Evolutionary conservation across 1,140 invertebrate species (phyloP).

Genomic region (Nomia melanderi): DNA sequence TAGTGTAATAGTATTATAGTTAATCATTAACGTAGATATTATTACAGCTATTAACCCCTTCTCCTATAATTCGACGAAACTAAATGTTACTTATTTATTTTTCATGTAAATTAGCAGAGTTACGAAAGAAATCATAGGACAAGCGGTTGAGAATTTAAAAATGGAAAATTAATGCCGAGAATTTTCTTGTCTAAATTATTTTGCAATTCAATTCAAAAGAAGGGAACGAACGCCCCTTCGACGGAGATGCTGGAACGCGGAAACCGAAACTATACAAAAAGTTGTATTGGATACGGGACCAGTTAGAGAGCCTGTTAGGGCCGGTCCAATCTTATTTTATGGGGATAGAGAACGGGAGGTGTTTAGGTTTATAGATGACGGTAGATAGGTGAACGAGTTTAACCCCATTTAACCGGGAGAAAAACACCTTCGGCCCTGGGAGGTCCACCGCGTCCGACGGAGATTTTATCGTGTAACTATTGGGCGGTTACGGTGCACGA

Average conservation of each 20-base stretch:
- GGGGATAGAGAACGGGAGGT: constrained; percentile 30
- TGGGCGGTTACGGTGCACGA: constrained; percentile 54
- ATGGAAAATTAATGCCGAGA: no score
- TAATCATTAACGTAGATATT: no score
- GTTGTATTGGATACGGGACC: neutral
- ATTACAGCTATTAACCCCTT: no score
- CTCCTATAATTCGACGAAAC: no score
- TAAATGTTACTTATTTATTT: no score
- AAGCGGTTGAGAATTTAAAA: no score
- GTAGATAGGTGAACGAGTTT: constrained; percentile 41
- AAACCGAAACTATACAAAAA: neutral
- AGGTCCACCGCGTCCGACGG: constrained; percentile 39
- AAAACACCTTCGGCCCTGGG: constrained; percentile 49
- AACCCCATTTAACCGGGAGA: constrained; percentile 36
- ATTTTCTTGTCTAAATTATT: no score
- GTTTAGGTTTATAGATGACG: constrained; percentile 56
- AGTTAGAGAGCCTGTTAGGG: neutral
- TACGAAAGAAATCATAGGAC: no score
- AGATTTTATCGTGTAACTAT: constrained; percentile 62
- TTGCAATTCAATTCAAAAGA: no score
- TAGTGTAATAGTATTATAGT: no score
- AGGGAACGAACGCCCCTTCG: neutral
- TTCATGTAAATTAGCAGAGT: no score
- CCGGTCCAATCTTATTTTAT: constrained; percentile 54
- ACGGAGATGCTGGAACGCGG: neutral